Conservation (phyloP, 2,113 vertebrate genomes). For the Upupa epops region DNA sequence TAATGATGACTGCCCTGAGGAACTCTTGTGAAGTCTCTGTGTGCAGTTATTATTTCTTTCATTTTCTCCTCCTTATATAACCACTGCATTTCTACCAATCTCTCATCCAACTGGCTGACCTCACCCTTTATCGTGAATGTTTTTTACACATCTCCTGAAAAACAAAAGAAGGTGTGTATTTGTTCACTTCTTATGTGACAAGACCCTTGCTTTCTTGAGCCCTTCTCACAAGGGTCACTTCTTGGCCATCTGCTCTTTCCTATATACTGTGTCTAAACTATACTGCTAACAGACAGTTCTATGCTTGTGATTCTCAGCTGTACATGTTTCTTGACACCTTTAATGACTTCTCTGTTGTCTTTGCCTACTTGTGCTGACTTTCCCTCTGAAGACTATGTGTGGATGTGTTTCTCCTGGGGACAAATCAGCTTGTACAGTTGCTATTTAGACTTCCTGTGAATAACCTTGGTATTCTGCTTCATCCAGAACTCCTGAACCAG, state of each 20-base stretch:
- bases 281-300: not conserved
- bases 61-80: not conserved
- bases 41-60: not conserved
- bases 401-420: constrained; percentile 51
- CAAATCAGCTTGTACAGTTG: not conserved
- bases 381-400: not conserved
- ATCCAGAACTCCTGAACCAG: constrained; percentile 4
- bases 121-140: not conserved
- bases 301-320: constrained; percentile 7
- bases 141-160: not conserved
- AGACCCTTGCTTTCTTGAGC: not conserved
- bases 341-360: constrained; percentile 45
- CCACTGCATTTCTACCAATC: not conserved
- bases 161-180: not conserved
- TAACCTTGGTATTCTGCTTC: not conserved
- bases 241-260: not conserved
- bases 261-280: not conserved
- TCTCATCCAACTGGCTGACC: not conserved
- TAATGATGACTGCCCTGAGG: not conserved
- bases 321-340: constrained; percentile 37
- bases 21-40: not conserved
- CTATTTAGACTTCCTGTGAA: not conserved
- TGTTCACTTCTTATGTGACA: not conserved
- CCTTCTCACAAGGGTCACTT: constrained; percentile 9
- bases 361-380: constrained; percentile 19